Conservation (phyloP, 2,888 invertebrate genomes). For the Adineta ricciae region DNA sequence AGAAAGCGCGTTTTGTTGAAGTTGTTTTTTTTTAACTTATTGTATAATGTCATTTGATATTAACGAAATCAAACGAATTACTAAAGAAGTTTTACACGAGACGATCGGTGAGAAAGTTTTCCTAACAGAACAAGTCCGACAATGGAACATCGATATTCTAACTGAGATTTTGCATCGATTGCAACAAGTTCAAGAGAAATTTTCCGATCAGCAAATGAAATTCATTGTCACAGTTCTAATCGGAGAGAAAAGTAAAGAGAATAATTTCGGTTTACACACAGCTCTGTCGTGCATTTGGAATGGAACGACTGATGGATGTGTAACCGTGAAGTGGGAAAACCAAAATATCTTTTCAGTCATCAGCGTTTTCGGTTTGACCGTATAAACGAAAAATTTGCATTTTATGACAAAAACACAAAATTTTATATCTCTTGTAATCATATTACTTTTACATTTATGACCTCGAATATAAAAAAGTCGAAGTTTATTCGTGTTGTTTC, state of each 20-base stretch:
- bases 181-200: neutral
- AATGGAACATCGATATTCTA: slow-evolving; percentile 17
- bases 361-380: slow-evolving; percentile 7
- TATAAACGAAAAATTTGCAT: neutral
- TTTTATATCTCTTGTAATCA: too few species aligned
- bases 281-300: neutral
- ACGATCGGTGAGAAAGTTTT: neutral
- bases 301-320: neutral
- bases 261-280: neutral
- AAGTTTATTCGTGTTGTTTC: too few species aligned
- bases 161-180: neutral
- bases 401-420: neutral
- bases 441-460: too few species aligned
- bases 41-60: neutral
- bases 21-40: neutral
- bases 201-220: neutral
- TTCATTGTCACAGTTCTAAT: neutral
- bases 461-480: too few species aligned
- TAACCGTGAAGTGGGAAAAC: slow-evolving; percentile 14
- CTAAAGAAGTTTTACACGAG: neutral
- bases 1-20: neutral
- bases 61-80: neutral
- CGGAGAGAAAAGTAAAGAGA: neutral
- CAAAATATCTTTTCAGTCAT: neutral
- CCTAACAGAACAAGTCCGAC: neutral